Base-by-base conservation (phyloP, 2,888 invertebrate species). In the Julus scandinavius region DNA sequence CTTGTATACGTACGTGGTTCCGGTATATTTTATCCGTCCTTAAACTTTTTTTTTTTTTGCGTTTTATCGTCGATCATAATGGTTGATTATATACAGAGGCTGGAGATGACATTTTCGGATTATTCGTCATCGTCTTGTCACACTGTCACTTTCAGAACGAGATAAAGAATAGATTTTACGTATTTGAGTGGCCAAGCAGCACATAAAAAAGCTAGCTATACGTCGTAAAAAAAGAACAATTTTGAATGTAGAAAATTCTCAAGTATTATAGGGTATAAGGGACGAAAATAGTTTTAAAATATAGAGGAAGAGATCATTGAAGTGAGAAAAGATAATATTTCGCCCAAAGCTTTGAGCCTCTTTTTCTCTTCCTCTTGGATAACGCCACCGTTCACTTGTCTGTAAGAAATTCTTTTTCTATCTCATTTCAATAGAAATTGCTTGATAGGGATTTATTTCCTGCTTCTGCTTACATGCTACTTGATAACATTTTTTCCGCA, bases 271-370 rank as follows among this genome's bases (percentile, higher is more conserved):
- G 1, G 29, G 29, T 72, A 72, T 72, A 72, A 29, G 29, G 29
- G 72, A 29, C 3, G 29, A 63, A 29, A 72, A 72, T 3, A 11
- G 15, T 72, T 3, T 29, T 29, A 6, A 72, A n/a, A 72, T 29
- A 72, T 72, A 72, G 29, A 29, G 72, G 20, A 29, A 17, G 29
- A 72, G 29, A 72, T 72, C 72, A 72, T 11, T 72, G 72, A 72
- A 72, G 72, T 72, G 72, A 72, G 29, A 72, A 72, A 72, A 72
- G 72, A 72, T 72, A 72, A 72, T 72, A 29, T 72, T 72, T 72
- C 29, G 72, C 72, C 29, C 20, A 29, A 72, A 72, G 72, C 58
- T 63, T 15, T 17, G 54, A 63, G 58, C 29, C 11, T 72, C 72
- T 29, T 72, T 29, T 54, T 72, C 72, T 29, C 72, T 29, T 29